These are phyloP conservation scores for Arbacia lixula DNA, from an alignment of 53 echinoderm and acorn worm species.

Conservation along the genomic window DNA sequence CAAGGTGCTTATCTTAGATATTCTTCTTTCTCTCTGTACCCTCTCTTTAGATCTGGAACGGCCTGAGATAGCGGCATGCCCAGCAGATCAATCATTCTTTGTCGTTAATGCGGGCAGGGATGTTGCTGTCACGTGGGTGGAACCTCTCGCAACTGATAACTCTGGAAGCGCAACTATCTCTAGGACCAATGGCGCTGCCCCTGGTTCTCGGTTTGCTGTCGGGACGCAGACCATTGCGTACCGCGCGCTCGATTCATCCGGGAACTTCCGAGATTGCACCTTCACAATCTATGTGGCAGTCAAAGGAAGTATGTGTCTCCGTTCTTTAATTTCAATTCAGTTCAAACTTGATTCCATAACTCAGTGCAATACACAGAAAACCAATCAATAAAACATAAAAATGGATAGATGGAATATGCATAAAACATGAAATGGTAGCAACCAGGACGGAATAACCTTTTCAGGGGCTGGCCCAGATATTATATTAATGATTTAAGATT, in stretches of 20 bases:
- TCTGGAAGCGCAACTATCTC: conserved; percentile 30
- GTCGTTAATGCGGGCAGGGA: conserved; percentile 1
- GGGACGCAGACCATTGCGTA: conserved; percentile 1
- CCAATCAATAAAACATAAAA: no score
- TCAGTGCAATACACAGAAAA: no score
- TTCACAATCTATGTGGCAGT: conserved; percentile 20
- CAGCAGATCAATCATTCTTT: conserved; percentile 22
- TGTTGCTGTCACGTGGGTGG: conserved; percentile 11
- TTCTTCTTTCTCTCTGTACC: not conserved
- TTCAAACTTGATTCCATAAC: no score
- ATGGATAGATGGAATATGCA: no score
- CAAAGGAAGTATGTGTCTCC: conserved; percentile 3
- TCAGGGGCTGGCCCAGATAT: no score
- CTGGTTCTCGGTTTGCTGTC: conserved; percentile 5
- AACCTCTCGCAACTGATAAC: conserved; percentile 28
- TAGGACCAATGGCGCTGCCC: not conserved
- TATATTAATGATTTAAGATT: no score
- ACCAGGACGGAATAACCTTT: no score
- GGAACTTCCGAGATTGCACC: conserved; percentile 34
- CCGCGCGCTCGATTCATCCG: conserved; percentile 16
- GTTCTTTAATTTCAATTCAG: no score
- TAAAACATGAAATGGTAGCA: no score
- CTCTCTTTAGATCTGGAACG: conserved; percentile 19
- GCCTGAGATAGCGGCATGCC: conserved; percentile 20
- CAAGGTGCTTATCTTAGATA: not conserved